These are phyloP conservation scores for Noctilio leporinus DNA, from an alignment of 2,113 vertebrate genomes.

Conservation along the genomic window DNA sequence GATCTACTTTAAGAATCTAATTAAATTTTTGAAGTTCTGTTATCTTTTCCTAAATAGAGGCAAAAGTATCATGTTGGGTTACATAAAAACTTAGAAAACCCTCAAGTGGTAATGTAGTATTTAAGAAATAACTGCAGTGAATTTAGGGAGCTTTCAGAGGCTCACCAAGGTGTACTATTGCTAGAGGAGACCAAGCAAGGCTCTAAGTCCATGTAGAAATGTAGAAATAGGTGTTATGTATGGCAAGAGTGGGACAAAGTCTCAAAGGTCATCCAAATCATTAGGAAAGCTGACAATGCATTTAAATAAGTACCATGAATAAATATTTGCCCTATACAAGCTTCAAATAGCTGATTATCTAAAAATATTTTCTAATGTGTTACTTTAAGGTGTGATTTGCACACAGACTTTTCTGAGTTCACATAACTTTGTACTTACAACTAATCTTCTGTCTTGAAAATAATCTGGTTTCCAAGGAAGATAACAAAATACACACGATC, in stretches of 20 bases:
- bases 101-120: not conserved
- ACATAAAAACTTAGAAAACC: not conserved
- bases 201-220: not conserved
- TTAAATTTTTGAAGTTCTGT: not conserved
- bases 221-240: not conserved
- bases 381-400: not conserved
- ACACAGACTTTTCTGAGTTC: not conserved
- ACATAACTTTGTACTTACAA: not conserved
- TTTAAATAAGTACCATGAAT: not conserved
- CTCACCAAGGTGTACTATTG: not conserved
- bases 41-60: not conserved
- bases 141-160: not conserved
- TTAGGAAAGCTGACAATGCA: not conserved
- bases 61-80: not conserved
- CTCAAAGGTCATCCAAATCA: not conserved
- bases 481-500: not conserved
- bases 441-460: not conserved
- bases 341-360: not conserved
- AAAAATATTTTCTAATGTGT: not conserved
- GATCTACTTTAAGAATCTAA: not conserved
- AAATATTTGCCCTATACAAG: not conserved
- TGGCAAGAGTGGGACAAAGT: not conserved
- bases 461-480: not conserved
- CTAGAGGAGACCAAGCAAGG: not conserved
- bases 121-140: not conserved